Percentiles rank a stretch among this genome's conserved stretches.
phyloP scores from a whole-genome alignment of 2,888 invertebrate species.

The Adineta ricciae region DNA sequence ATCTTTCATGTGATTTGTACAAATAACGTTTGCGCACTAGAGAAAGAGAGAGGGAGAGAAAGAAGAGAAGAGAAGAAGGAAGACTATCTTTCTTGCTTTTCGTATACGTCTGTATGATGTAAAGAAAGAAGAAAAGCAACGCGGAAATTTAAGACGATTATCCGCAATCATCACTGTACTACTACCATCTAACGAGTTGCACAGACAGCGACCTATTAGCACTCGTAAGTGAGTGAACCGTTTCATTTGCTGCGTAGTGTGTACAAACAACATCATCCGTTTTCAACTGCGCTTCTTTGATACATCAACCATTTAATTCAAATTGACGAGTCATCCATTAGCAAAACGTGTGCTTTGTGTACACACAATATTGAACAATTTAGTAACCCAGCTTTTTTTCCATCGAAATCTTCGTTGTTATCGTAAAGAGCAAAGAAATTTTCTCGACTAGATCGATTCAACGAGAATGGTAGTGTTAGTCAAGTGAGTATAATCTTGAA shows the following conservation, averaged over 20 bases:
- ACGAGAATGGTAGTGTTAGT: no score
- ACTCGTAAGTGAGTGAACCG: neutral
- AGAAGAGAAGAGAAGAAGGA: neutral
- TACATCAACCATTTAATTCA: neutral
- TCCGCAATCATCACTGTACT: neutral
- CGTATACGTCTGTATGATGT: neutral
- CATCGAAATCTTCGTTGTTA: no score
- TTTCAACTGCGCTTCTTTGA: neutral
- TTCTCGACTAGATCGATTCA: no score
- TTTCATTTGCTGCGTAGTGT: neutral
- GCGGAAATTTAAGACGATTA: neutral
- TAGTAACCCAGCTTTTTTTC: neutral
- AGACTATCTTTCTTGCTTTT: neutral
- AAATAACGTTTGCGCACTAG: neutral
- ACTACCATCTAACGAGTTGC: neutral
- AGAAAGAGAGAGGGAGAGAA: neutral
- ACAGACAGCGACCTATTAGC: neutral
- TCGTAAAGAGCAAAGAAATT: no score
- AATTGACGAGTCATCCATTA: neutral
- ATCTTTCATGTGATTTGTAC: neutral
- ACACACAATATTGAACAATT: neutral
- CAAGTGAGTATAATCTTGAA: neutral
- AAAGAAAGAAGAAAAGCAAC: neutral
- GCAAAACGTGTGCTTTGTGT: neutral
- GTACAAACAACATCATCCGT: neutral